A percentile compares a stretch with the other conserved stretches of the same genome.
These are phyloP conservation scores for Troilus luridus DNA, from an alignment of 2,888 invertebrate genomes.

Conservation along the genomic window DNA sequence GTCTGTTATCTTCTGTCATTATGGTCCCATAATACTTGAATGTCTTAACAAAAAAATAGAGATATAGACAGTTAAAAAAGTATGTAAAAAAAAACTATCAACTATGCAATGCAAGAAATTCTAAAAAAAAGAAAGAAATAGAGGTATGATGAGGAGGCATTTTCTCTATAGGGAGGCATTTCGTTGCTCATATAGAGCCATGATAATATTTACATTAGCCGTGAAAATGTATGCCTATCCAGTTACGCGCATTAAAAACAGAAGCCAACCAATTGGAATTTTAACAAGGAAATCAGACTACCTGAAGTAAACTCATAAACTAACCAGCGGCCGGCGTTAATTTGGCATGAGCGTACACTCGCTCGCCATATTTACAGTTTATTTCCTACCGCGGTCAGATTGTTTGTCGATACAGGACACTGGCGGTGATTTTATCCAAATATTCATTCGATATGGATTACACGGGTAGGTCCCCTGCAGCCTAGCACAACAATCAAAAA, in stretches of 20 bases:
- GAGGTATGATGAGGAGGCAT: background rate
- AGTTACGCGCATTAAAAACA: conserved; percentile 49
- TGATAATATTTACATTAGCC: conserved; percentile 20
- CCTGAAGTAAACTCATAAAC: conserved; percentile 49
- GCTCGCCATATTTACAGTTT: conserved; percentile 46
- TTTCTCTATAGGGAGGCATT: background rate
- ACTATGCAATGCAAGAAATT: background rate
- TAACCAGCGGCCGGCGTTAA: conserved; percentile 1
- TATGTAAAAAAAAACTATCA: background rate
- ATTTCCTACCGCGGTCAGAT: conserved; percentile 24
- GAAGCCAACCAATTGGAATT: conserved; percentile 28
- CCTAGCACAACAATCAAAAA: conserved; percentile 54
- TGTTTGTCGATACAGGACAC: conserved; percentile 48
- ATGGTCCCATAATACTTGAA: no score
- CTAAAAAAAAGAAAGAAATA: background rate
- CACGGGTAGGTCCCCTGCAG: conserved; percentile 60
- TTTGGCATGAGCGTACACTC: conserved; percentile 18
- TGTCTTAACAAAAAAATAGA: no score
- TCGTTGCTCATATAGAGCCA: background rate
- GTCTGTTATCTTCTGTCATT: no score
- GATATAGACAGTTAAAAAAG: no score
- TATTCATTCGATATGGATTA: conserved; percentile 64
- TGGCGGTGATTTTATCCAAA: conserved; percentile 63
- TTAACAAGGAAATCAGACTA: conserved; percentile 48
- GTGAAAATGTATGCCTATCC: conserved; percentile 19